Base-by-base conservation (phyloP, 1,140 invertebrate species). In the Stratiolaelaps scimitus region DNA sequence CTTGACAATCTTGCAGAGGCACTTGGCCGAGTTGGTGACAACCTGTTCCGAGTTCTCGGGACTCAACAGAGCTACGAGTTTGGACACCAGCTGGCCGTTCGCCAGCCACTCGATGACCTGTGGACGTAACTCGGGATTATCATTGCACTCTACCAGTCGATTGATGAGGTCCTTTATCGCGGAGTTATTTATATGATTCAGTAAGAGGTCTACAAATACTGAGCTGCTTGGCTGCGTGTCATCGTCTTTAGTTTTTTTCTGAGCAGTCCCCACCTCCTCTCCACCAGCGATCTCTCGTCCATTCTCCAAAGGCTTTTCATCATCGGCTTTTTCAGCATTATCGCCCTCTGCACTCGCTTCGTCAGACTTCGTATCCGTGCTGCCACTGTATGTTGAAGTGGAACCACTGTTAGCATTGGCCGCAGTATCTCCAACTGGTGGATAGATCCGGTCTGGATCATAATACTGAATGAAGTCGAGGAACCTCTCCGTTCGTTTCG, bases 1-100 rank as follows among this genome's bases (percentile, higher is more conserved):
- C 53, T 60, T 60, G 53, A 60, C 53, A 23, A 60, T 60, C 34
- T 60, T 60, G 53, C 53, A 60, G 23, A 60, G 53, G 34, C 53
- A 60, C 23, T 60, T 60, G 26, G 53, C 23, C 53, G 53, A 60
- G 53, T 60, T 60, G 13, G 53, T 60, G 53, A 60, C 34, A 15
- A 60, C 53, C 20, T 60, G 53, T 23, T 60, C 53, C 17, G 53
- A 60, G 34, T 60, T 60, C 26, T 60, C 53, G 26, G 53, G 13
- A 23, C 53, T 60, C 13, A 60, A 23, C 53, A 60, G 26, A 17
- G 53, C 53, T 15, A 60, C 23, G 15, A 60, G 53, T 60, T 60
- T 60, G 17, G 53, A 34, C 17, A 60, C 53, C 4, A 60, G 53
- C 26, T 60, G 17, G 4, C 26, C 53, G 15, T 23, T 60, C 15